Evolutionary conservation across 1,140 invertebrate species (phyloP), one percentile per base, ranked within the genome.

Genomic region (Andrena cerasifolii): DNA sequence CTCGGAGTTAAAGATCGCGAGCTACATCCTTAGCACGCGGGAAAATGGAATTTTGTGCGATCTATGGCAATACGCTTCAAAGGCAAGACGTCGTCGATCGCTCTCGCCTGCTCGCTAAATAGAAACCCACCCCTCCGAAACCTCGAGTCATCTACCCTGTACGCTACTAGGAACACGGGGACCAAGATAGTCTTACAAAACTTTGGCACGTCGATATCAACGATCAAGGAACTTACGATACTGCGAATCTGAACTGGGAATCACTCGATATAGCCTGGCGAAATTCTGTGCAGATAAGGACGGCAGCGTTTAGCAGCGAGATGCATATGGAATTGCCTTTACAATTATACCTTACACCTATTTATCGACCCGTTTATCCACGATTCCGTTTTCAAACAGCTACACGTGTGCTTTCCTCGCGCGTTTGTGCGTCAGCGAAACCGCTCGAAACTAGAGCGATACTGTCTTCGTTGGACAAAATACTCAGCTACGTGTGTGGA

Each of bases 401-500:
- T 31, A 47, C 26, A 14, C 6, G 10, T 40, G 18, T 8, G 10
- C 16, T n/a, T 51, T 49, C 49, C 56, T 40, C 45, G 36, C 56
- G 56, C 45, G 36, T 16, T 8, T 5, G n/a, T 61, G 40, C 43
- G 45, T 36, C 26, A 58, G 45, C 45, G 26, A 28, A 62, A 24
- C 51, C 53, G 58, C 33, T 47, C 31, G 21, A 76, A 18, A 71
- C 71, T 43, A 49, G 31, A 65, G 33, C 24, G n/a, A 66, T 61
- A n/a, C 56, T 16, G 66, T 31, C 58, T 51, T 54, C 26, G 31
- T 49, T 67, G 53, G 54, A 78, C 26, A 79, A 78, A 86, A 86
- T 86, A 86, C 81, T 89, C 90, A 91, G 89, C 90, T 91, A 89
- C 88, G 85, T 75, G 51, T 86, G 89, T 92, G 91, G 90, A 92